Base-by-base conservation (phyloP, 2,113 vertebrate genomes). In the Platysteira castanea region DNA sequence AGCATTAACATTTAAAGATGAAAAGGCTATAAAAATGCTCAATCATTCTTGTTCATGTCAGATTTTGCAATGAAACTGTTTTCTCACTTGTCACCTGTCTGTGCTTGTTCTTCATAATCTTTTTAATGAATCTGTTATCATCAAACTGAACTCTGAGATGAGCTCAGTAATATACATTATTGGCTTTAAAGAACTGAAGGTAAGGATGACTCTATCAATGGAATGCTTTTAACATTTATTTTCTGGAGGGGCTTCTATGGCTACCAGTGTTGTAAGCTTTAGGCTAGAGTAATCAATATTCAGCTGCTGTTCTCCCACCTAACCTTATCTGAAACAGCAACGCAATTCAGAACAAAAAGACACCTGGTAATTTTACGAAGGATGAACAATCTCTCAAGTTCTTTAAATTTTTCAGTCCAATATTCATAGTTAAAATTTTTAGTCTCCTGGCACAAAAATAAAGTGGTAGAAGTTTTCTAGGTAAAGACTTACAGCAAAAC, bases 21-120 rank as follows among this genome's bases (percentile, higher is more conserved):
- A 93, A 84, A 97, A 92, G 56, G 33, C 10, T 70, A 86, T 81
- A 84, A 94, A 93, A 94, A 79, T 78, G 65, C 73, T 95, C 82
- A 80, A 65, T 92, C 65, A 56, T 89, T 92, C 39, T 67, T 90
- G 19, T 56, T 93, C 86, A 52, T 92, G 89, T 95, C n/a, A 68
- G 89, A 28, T 22, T 84, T 95, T 89, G 73, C 74, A 87, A 53
- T 20, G n/a, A 84, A 89, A 79, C 26, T 75, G 11, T 27, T 89
- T 96, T 82, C 81, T 91, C 13, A 30, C 30, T 92, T 84, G 46
- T 77, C 76, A 80, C 68, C 42, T 90, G 93, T 57, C 89, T 75
- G 41, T 89, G 41, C 94, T 91, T 97, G 91, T 71, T 87, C 53
- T 84, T 91, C 28, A 10, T 82, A 74, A 84, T 76, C 60, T 91